Evolutionary conservation across 2,888 invertebrate genomes (phyloP).

Genomic region (Theristus sp.): DNA sequence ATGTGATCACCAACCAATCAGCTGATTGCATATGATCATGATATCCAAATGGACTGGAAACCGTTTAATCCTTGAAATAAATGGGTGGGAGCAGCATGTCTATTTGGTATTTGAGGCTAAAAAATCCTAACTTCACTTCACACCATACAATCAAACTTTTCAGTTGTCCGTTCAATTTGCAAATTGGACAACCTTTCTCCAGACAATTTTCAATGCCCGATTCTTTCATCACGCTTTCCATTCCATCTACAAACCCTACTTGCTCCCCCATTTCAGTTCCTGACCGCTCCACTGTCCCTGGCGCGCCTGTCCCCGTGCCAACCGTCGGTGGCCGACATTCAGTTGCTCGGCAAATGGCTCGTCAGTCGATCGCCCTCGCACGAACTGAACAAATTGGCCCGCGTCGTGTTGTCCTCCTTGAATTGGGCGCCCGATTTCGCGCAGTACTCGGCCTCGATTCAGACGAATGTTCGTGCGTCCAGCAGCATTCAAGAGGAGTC

Average conservation of each 20-base stretch:
- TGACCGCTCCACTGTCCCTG: not conserved
- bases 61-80: not conserved
- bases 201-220: too few relatives aligned
- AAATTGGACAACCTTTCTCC: too few relatives aligned
- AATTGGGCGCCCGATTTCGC: constrained; percentile 14
- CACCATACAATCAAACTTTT: too few relatives aligned
- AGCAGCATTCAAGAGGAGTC: too few relatives aligned
- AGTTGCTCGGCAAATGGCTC: constrained; percentile 22
- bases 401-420: constrained; percentile 10
- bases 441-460: too few relatives aligned
- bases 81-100: not conserved
- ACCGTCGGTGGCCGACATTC: not conserved
- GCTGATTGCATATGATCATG: too few relatives aligned
- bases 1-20: too few relatives aligned
- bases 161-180: too few relatives aligned
- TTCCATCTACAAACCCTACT: too few relatives aligned
- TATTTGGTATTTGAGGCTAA: not conserved
- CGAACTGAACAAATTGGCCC: not conserved
- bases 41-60: not conserved
- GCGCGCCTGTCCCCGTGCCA: not conserved
- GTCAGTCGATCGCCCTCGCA: constrained; percentile 18
- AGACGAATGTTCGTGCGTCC: too few relatives aligned
- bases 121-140: too few relatives aligned
- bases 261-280: constrained; percentile 13
- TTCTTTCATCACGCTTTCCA: not conserved